Conservation (phyloP, 2,888 invertebrate genomes). For the Drosophila percnosoma region DNA sequence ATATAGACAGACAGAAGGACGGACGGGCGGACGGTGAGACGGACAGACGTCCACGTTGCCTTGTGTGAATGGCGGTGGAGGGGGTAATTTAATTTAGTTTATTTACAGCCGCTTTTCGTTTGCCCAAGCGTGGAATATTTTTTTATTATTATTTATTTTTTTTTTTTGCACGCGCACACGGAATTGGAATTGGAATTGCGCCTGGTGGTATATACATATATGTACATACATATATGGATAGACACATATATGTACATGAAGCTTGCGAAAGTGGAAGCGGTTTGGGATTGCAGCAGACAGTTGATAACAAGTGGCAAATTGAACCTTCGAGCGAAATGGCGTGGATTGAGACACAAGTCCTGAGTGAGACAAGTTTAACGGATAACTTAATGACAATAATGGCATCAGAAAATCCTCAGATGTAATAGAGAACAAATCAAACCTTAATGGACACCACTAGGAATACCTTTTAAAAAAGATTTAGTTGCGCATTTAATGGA, state of each 20-base stretch:
- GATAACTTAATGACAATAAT: slow-evolving; percentile 1
- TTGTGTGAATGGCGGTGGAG: slow-evolving; percentile 42
- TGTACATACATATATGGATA: not conserved
- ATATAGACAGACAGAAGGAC: slow-evolving; percentile 24
- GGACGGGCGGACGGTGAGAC: slow-evolving; percentile 19
- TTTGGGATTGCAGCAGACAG: slow-evolving; percentile 19
- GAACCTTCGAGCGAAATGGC: not conserved
- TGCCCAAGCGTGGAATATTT: slow-evolving; percentile 59
- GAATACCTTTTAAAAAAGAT: not conserved
- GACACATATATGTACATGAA: not conserved
- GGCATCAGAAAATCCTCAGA: not conserved
- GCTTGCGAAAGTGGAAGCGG: slow-evolving; percentile 22
- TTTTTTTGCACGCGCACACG: slow-evolving; percentile 28
- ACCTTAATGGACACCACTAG: not conserved
- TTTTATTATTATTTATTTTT: slow-evolving; percentile 8
- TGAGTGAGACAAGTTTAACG: not conserved
- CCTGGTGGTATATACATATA: slow-evolving; percentile 5
- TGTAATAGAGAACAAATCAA: not conserved
- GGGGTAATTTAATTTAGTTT: slow-evolving; percentile 69
- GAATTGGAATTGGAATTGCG: slow-evolving; percentile 34
- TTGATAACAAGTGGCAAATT: slow-evolving; percentile 16
- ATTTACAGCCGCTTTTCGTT: slow-evolving; percentile 62
- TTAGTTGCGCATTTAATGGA: not conserved
- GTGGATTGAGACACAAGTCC: not conserved
- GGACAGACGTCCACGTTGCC: slow-evolving; percentile 11